Conservation (phyloP, 2,888 invertebrate genomes). For the Drosophila melanosoma region DNA sequence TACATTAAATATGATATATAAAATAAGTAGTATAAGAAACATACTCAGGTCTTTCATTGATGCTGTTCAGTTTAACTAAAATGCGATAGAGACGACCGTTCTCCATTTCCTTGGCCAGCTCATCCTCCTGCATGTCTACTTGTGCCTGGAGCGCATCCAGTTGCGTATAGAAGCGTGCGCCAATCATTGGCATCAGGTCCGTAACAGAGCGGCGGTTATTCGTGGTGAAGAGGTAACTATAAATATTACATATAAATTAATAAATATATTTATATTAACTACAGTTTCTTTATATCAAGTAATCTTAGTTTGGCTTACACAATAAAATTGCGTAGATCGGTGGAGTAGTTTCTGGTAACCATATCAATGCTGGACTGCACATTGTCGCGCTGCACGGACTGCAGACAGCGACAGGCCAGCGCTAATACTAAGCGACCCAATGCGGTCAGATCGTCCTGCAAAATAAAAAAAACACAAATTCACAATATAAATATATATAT, state of each 20-base stretch:
- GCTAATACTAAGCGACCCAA: slow-evolving; percentile 96
- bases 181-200: slow-evolving; percentile 99
- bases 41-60: slow-evolving; percentile 98
- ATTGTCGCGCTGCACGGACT: slow-evolving; percentile 94
- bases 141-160: slow-evolving; percentile 95
- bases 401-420: slow-evolving; percentile 95
- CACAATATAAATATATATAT: background rate
- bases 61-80: slow-evolving; percentile 95
- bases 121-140: slow-evolving; percentile 95
- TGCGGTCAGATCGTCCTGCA: slow-evolving; percentile 93
- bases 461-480: background rate
- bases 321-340: slow-evolving; percentile 97
- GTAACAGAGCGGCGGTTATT: slow-evolving; percentile 92
- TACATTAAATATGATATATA: background rate
- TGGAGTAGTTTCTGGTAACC: slow-evolving; percentile 95
- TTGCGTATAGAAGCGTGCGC: slow-evolving; percentile 98
- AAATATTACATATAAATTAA: slow-evolving; percentile 19
- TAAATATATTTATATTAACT: background rate
- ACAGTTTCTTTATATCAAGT: background rate
- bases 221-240: slow-evolving; percentile 90
- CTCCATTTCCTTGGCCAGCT: slow-evolving; percentile 96
- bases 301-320: slow-evolving; percentile 87
- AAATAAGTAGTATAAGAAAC: slow-evolving; percentile 72
- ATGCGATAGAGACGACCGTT: slow-evolving; percentile 96
- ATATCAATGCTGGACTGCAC: slow-evolving; percentile 95